Evolutionary conservation across 2,797 vertebrate species (phyloP).

Genomic region (Chaunax sp.): DNA sequence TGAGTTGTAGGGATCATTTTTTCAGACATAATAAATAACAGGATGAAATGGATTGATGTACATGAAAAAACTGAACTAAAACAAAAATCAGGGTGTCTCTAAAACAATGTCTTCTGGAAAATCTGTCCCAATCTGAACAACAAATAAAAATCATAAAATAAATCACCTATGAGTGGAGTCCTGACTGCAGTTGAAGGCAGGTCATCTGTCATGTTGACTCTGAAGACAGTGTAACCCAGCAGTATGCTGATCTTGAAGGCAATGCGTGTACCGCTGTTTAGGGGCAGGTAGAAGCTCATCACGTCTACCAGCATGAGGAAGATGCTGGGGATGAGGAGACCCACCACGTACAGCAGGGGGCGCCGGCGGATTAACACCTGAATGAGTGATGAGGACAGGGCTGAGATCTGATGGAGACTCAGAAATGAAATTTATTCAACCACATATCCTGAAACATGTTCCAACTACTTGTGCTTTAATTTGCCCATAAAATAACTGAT

Average conservation of each 20-base stretch:
- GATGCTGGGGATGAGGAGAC: slow-evolving; percentile 85
- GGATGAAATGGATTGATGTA: too few relatives aligned
- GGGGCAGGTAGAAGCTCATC: slow-evolving; percentile 89
- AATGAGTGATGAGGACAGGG: not conserved
- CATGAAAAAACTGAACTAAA: not conserved
- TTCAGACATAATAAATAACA: too few relatives aligned
- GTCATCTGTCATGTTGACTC: slow-evolving; percentile 87
- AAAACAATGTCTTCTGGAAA: not conserved
- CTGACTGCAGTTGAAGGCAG: slow-evolving; percentile 80
- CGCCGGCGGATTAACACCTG: slow-evolving; percentile 89
- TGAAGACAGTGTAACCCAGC: slow-evolving; percentile 90
- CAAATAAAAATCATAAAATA: not conserved
- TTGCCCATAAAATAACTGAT: too few relatives aligned
- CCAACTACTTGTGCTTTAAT: too few relatives aligned
- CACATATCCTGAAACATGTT: not conserved
- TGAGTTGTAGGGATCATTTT: too few relatives aligned
- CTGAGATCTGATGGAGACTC: not conserved
- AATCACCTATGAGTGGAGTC: slow-evolving; percentile 87
- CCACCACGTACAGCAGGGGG: slow-evolving; percentile 87
- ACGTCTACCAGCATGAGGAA: slow-evolving; percentile 91
- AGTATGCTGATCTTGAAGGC: slow-evolving; percentile 89
- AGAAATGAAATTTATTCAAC: not conserved
- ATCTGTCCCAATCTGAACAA: not conserved
- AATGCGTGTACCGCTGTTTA: slow-evolving; percentile 85
- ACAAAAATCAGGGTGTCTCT: not conserved